Evolutionary conservation across 2,113 vertebrate genomes (phyloP).

Genomic region (Calypte anna): DNA sequence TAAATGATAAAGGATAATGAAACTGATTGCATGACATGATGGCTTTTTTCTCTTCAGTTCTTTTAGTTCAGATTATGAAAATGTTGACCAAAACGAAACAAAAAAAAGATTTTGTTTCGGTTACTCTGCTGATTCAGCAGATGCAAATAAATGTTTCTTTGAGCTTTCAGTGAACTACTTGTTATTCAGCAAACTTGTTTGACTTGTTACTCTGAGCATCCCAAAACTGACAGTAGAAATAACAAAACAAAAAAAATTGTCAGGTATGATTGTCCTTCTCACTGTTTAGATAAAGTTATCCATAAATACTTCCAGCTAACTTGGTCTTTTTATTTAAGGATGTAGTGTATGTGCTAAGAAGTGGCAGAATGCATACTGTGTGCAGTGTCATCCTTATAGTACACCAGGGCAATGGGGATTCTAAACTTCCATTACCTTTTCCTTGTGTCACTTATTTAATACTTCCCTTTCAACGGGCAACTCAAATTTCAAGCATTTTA

Average conservation of each 20-base stretch:
- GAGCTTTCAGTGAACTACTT: not conserved
- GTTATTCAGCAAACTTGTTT: not conserved
- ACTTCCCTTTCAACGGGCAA: not conserved
- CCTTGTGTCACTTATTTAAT: not conserved
- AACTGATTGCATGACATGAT: not conserved
- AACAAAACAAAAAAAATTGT: not conserved
- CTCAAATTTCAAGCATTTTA: not conserved
- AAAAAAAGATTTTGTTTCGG: not conserved
- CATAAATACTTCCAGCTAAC: no score
- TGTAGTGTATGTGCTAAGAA: accelerated
- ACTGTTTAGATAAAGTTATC: not conserved
- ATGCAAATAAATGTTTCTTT: not conserved
- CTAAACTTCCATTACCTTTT: not conserved
- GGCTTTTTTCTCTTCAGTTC: not conserved
- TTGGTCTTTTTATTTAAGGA: not conserved
- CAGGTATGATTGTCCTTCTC: not conserved
- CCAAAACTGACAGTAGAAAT: not conserved
- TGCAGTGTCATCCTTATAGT: accelerated
- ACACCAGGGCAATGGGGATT: accelerated
- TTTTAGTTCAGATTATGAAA: not conserved
- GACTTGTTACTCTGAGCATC: not conserved
- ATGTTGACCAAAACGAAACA: not conserved
- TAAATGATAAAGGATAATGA: not conserved
- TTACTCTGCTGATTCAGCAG: not conserved
- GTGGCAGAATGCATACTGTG: accelerated